These are phyloP conservation scores for Apodemia mormo DNA, from an alignment of 2,888 invertebrate genomes.

Conservation along the genomic window DNA sequence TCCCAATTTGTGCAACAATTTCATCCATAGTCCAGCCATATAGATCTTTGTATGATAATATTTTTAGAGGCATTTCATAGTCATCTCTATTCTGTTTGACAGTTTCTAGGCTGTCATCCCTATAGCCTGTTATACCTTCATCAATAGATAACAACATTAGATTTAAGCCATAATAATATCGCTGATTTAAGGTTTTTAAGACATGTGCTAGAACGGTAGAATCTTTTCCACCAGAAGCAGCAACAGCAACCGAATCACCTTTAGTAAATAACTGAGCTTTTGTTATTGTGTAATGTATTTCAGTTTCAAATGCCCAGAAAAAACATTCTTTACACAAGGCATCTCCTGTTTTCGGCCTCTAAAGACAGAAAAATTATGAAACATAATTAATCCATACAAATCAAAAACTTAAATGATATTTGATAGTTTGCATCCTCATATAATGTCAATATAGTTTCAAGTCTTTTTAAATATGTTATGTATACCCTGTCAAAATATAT, in stretches of 20 bases:
- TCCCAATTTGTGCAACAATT: conserved; percentile 92
- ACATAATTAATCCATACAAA: too few species aligned
- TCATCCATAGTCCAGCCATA: conserved; percentile 99
- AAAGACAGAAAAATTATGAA: conserved; percentile 43
- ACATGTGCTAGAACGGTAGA: conserved; percentile 98
- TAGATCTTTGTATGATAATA: conserved; percentile 97
- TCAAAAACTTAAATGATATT: too few species aligned
- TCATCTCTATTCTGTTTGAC: conserved; percentile 97
- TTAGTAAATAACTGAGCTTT: conserved; percentile 90
- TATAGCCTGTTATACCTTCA: conserved; percentile 97
- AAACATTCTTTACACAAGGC: conserved; percentile 97
- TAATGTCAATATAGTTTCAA: too few species aligned
- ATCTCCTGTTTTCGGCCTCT: conserved; percentile 96
- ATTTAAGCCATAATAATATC: conserved; percentile 94
- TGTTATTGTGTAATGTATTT: conserved; percentile 95
- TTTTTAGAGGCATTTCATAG: conserved; percentile 95
- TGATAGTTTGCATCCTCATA: too few species aligned
- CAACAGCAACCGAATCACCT: conserved; percentile 94
- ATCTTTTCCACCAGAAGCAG: conserved; percentile 97
- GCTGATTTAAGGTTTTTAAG: conserved; percentile 93
- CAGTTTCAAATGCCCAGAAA: conserved; percentile 95
- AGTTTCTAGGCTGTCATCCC: conserved; percentile 98
- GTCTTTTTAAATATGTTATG: too few species aligned
- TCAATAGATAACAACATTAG: conserved; percentile 97
- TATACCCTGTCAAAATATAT: too few species aligned